These are phyloP conservation scores for Lasaia peninsularis DNA, from an alignment of 1,140 invertebrate species.

Conservation along the genomic window DNA sequence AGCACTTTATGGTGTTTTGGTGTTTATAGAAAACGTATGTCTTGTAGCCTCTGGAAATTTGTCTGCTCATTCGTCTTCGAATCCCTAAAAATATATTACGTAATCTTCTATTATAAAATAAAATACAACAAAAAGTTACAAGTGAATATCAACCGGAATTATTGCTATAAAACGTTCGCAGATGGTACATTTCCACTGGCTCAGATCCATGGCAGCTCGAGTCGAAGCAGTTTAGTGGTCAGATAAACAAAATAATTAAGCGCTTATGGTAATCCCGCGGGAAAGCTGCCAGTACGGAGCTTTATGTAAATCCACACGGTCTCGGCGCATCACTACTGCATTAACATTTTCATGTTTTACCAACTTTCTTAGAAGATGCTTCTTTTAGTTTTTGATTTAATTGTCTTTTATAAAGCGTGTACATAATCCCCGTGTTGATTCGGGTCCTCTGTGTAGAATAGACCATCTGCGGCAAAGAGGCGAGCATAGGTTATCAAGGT, in stretches of 20 bases:
- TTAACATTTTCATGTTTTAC: conserved; percentile 25
- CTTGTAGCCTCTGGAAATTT: too few relatives aligned
- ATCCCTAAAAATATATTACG: too few relatives aligned
- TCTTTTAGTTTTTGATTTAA: too few relatives aligned
- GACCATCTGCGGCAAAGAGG: too few relatives aligned
- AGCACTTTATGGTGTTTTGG: too few relatives aligned
- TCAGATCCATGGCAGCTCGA: conserved; percentile 8
- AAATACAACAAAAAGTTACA: neutral
- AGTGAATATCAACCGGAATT: neutral
- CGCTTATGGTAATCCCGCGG: conserved; percentile 48
- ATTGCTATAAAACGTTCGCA: conserved; percentile 1
- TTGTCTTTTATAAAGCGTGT: too few relatives aligned
- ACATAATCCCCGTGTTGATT: too few relatives aligned
- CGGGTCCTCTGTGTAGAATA: too few relatives aligned
- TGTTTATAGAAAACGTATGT: too few relatives aligned
- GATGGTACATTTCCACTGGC: neutral
- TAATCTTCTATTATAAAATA: neutral
- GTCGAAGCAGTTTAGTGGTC: conserved; percentile 55
- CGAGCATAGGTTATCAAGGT: too few relatives aligned
- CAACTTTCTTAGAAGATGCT: neutral
- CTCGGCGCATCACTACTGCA: conserved; percentile 27
- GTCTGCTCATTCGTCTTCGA: too few relatives aligned
- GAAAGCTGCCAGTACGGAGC: conserved; percentile 37
- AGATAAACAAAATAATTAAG: conserved; percentile 67
- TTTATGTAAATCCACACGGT: conserved; percentile 48